Percentiles rank a stretch among this genome's conserved stretches.
Conservation (phyloP, 2,113 vertebrate genomes). For the Thunnus maccoyii region DNA sequence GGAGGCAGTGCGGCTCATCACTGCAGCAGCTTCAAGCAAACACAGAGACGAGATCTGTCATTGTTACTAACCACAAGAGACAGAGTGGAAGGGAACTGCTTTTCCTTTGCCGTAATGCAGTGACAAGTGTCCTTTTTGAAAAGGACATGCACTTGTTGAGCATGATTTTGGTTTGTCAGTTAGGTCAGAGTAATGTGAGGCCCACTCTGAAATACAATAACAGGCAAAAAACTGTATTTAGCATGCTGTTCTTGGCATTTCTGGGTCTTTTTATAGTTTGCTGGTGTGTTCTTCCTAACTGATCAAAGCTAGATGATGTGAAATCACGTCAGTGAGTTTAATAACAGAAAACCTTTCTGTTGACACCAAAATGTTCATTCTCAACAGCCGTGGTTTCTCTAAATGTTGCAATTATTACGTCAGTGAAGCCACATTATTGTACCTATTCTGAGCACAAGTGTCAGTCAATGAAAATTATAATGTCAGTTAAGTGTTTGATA, state of each 20-base stretch:
- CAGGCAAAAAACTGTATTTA: neutral
- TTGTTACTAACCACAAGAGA: conserved; percentile 10
- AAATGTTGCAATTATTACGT: neutral
- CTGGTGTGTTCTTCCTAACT: too few species aligned
- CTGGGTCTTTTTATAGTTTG: neutral
- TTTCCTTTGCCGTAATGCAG: neutral
- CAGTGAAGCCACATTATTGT: neutral
- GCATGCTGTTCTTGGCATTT: conserved; percentile 1
- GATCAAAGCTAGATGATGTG: neutral
- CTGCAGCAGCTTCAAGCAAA: conserved; percentile 13
- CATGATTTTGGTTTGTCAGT: neutral
- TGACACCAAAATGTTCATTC: neutral
- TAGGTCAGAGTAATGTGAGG: neutral
- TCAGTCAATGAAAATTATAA: conserved; percentile 16
- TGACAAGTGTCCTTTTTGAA: neutral
- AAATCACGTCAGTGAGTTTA: too few species aligned
- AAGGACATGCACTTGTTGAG: conserved; percentile 22
- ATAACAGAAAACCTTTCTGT: neutral
- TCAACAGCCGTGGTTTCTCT: neutral
- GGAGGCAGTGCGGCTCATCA: conserved; percentile 15
- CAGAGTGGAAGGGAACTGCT: neutral
- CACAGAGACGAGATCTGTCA: conserved; percentile 18
- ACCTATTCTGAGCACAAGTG: conserved; percentile 12
- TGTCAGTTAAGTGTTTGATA: conserved; percentile 11
- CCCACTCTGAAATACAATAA: neutral